Conservation (phyloP, 1,140 invertebrate species). For the Drosophila parvula region DNA sequence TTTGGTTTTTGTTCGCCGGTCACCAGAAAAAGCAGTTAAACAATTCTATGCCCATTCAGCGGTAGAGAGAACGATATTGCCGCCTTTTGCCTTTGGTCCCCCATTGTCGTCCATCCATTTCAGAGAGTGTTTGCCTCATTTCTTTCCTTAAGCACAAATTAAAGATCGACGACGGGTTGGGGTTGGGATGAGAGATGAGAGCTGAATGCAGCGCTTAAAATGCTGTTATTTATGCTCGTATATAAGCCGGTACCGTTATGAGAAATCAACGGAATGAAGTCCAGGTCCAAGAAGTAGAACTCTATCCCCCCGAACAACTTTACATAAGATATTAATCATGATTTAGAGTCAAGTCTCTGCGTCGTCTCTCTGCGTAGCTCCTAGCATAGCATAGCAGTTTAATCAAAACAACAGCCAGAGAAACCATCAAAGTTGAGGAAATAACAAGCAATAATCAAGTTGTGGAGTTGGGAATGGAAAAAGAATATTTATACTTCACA, state of each 20-base stretch:
- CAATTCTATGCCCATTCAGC: slow-evolving; percentile 45
- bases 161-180: slow-evolving; percentile 12
- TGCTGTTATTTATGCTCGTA: slow-evolving; percentile 38
- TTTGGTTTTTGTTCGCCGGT: slow-evolving; percentile 43
- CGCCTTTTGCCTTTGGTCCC: slow-evolving; percentile 3
- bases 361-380: background rate
- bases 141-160: slow-evolving; percentile 43
- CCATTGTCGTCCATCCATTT: slow-evolving; percentile 21
- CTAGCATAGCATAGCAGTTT: slow-evolving; percentile 30
- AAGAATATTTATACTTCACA: slow-evolving; percentile 5
- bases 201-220: slow-evolving; percentile 38
- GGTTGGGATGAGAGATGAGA: background rate
- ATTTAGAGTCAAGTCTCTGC: slow-evolving; percentile 26
- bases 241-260: slow-evolving; percentile 36
- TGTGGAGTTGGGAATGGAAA: background rate
- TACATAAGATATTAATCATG: slow-evolving; percentile 49
- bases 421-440: slow-evolving; percentile 38
- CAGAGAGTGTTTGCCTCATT: slow-evolving; percentile 15
- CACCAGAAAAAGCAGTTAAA: slow-evolving; percentile 23
- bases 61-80: slow-evolving; percentile 9
- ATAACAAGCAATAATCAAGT: slow-evolving; percentile 16
- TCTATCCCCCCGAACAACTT: slow-evolving; percentile 14
- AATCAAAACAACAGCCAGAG: slow-evolving; percentile 34
- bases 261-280: slow-evolving; percentile 46
- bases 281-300: slow-evolving; percentile 32